Percentiles rank a stretch among this genome's conserved stretches.
These are phyloP conservation scores for Onthophagus taurus DNA, from an alignment of 1,140 invertebrate species.

Conservation along the genomic window DNA sequence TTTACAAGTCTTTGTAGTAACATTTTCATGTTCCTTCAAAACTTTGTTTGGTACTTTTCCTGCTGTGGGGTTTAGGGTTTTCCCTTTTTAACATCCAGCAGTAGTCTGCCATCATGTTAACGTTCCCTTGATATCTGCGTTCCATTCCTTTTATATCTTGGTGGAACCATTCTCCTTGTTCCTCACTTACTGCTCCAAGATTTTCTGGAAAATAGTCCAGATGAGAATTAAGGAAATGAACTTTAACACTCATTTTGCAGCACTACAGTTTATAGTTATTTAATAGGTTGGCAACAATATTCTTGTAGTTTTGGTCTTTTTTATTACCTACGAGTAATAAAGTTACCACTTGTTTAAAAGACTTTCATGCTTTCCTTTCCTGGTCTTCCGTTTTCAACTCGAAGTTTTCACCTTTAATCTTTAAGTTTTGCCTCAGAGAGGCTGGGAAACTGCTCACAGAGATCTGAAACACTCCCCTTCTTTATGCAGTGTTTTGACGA, in stretches of 20 bases:
- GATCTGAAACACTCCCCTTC: conserved; percentile 8
- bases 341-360: conserved; percentile 13
- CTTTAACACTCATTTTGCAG: conserved; percentile 21
- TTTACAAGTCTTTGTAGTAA: too few species aligned
- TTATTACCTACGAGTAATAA: conserved; percentile 11
- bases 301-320: conserved; percentile 14
- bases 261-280: not conserved
- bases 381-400: too few species aligned
- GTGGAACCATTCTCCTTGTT: conserved; percentile 30
- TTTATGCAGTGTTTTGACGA: conserved; percentile 1
- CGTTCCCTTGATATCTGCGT: conserved; percentile 24
- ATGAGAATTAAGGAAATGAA: conserved; percentile 31
- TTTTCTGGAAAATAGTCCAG: too few species aligned
- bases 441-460: conserved; percentile 4
- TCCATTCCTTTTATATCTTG: conserved; percentile 30
- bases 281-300: conserved; percentile 6
- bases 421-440: too few species aligned
- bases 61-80: too few species aligned
- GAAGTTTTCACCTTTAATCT: too few species aligned
- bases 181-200: too few species aligned
- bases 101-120: conserved; percentile 29
- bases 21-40: too few species aligned
- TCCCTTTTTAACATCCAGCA: too few species aligned
- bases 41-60: too few species aligned
- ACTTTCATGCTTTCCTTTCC: not conserved